Conservation (phyloP, 2,888 invertebrate species). For the Xestia xanthographa region DNA sequence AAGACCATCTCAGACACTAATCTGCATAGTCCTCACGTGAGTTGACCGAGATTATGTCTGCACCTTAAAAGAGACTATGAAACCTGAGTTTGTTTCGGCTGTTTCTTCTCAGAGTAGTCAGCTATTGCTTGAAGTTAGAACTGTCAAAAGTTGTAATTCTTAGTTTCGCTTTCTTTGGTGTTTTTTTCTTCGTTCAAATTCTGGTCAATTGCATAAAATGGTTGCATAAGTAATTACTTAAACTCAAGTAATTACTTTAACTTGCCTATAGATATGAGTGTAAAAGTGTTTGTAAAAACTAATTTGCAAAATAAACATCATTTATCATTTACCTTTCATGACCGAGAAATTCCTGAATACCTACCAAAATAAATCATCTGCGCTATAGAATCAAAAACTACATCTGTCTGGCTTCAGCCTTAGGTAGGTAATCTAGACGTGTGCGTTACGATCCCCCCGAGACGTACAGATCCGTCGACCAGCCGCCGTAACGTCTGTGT, state of each 20-base stretch:
- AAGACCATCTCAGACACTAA: not conserved
- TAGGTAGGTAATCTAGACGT: conserved; percentile 71
- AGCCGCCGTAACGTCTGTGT: conserved; percentile 35
- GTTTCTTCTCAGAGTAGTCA: not conserved
- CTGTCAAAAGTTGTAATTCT: no score
- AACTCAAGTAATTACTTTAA: no score
- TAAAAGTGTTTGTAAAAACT: not conserved
- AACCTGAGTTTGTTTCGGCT: not conserved
- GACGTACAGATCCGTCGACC: conserved; percentile 53
- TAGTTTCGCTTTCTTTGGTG: no score
- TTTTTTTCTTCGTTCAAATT: no score
- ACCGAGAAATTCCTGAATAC: not conserved
- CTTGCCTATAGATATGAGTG: no score
- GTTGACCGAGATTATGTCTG: no score
- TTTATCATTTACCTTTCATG: not conserved
- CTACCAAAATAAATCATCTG: not conserved
- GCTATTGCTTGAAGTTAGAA: no score
- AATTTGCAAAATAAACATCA: not conserved
- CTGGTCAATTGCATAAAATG: no score
- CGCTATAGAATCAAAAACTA: conserved; percentile 23
- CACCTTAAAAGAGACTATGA: not conserved
- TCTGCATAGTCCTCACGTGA: not conserved
- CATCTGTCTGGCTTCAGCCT: conserved; percentile 52
- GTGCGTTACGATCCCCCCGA: conserved; percentile 65
- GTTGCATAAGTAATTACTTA: no score